Base-by-base conservation (phyloP, 1,140 invertebrate species). In the Drosophila teissieri region DNA sequence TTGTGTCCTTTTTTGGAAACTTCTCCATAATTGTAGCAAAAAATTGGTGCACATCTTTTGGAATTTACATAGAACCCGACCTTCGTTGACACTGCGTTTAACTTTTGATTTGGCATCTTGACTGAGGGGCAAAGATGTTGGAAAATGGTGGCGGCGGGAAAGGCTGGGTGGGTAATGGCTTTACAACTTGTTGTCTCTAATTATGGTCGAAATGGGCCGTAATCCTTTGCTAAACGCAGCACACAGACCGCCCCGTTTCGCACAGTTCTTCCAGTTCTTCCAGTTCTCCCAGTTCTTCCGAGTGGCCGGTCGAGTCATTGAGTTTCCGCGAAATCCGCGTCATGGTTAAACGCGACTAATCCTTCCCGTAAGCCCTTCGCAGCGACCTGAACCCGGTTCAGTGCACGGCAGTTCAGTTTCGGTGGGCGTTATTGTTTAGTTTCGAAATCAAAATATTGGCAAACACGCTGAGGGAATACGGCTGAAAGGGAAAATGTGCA, bases 131-230 rank as follows among this genome's bases (percentile, higher is more conserved):
- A 51, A 4, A 19, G 4, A 4, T 17, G 19, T 48, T 42, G 10
- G 7, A 40, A 63, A 55, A 63, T 63, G 55, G 17, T 27, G n/a
- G n/a, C n/a, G 40, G 37, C 19, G 19, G 19, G 40, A 60, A 44
- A 46, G 49, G 64, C 37, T 56, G 51, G 36, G 31, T 56, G 51
- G 36, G 39, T 78, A 91, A 90, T 88, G 88, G 74, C 73, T 91
- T 91, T 91, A 89, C 84, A 89, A 91, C 89, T 91, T 89, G 89
- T 91, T 91, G 89, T 91, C 78, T 74, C 83, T 91, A 79, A 91
- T 91, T 91, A 91, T 91, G 89, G 89, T 91, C 54, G 75, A 89
- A 89, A 89, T 84, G 84, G 80, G 73, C 77, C 75, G 85, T 91
- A 91, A 91, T 85, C 89, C 89, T 91, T 91, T 91, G 84, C 83